Base-by-base conservation (phyloP, 2,797 vertebrate genomes). In the Erithacus rubecula region DNA sequence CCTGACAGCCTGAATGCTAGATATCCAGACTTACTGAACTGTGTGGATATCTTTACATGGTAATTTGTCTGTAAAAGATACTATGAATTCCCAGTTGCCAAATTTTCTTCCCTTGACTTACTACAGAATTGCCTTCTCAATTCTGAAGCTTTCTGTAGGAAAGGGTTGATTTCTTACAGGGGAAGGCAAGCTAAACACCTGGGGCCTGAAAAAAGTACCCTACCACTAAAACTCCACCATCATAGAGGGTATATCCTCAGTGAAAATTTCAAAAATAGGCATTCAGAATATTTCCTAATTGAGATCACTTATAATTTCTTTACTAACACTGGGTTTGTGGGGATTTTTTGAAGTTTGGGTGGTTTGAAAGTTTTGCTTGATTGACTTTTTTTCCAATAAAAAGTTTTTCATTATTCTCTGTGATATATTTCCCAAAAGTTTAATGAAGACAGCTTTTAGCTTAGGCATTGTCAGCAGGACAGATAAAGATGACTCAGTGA, bases 341-440 rank as follows among this genome's bases (percentile, higher is more conserved):
- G 24, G 2, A 0, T 0, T 24, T 44, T 58, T n/a, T 26, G 5
- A 29, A 4, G 2, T 46, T 64, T 26, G 20, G 7, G 15, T 23
- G 3, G 18, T 36, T 81, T 30, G 26, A 15, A 23, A n/a, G 21
- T 27, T 65, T 65, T 34, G 10, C 24, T 78, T 53, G 7, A 5
- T 37, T 15, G 4, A 0, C 19, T 47, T 22, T 32, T 69, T 60
- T 53, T 6, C 22, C 6, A 43, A 9, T 29, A 55, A 84, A 65
- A 72, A 1, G 0, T 27, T 64, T 75, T n/a, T 36, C 21, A 16
- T 51, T 59, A 11, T 81, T 82, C 8, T 69, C 92, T 12, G 34
- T 70, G 15, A 53, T 29, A 7, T 4, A 6, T 43, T 93, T 32
- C 27, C 52, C 53, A 36, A 2, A 88, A 68, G 10, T 51, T 76